A percentile compares a stretch with the other conserved stretches of the same genome.
These are phyloP conservation scores for Polyploca ridens DNA, from an alignment of 2,888 invertebrate genomes.

Conservation along the genomic window DNA sequence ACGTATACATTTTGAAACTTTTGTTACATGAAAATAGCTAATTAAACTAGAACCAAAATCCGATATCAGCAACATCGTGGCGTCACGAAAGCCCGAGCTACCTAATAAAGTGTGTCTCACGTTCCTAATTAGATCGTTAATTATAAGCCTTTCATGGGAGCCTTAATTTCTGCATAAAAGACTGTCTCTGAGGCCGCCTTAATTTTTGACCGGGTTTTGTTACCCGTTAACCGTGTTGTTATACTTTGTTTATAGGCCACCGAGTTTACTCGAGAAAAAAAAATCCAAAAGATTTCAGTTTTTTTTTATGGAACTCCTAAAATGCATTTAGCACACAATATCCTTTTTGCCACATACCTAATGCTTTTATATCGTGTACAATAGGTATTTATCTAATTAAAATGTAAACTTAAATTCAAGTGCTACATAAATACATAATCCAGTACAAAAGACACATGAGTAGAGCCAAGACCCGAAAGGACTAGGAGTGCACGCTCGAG, in stretches of 20 bases:
- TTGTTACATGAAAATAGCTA: slow-evolving; percentile 72
- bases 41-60: slow-evolving; percentile 81
- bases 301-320: no score
- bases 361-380: no score
- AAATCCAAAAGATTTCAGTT: neutral
- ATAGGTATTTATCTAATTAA: neutral
- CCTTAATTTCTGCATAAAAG: slow-evolving; percentile 80
- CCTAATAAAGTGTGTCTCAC: slow-evolving; percentile 81
- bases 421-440: slow-evolving; percentile 33
- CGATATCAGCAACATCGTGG: slow-evolving; percentile 71
- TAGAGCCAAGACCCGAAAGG: slow-evolving; percentile 27
- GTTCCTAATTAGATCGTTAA: slow-evolving; percentile 83
- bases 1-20: slow-evolving; percentile 18
- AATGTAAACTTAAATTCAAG: neutral
- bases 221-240: slow-evolving; percentile 65
- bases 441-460: slow-evolving; percentile 26
- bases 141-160: slow-evolving; percentile 80
- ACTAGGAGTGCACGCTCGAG: slow-evolving; percentile 59
- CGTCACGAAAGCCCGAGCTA: slow-evolving; percentile 69
- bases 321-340: no score
- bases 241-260: slow-evolving; percentile 35
- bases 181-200: slow-evolving; percentile 61
- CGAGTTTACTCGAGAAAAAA: neutral
- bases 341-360: no score
- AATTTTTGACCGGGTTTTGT: slow-evolving; percentile 76